Percentiles rank a stretch among this genome's conserved stretches.
phyloP scores from a whole-genome alignment of 2,113 vertebrate genomes.

The human region GRCh38 chr3:66776001-66776500 shows the following conservation, averaged over 20 bases:
- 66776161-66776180: not conserved
- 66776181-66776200: not conserved
- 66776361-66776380: not conserved
- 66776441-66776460: fast-evolving
- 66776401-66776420: not conserved
- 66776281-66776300: not conserved
- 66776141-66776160: not conserved
- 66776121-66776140: not conserved
- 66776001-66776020: not conserved
- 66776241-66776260: not conserved
- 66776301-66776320: not conserved
- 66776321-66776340: not conserved
- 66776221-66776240: not conserved
- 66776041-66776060: not conserved
- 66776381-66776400: not conserved
- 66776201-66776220: not conserved
- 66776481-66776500: not conserved
- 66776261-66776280: not conserved
- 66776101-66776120: not conserved
- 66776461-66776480: not conserved
- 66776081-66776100: not conserved
- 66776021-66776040: not conserved
- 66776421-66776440: not conserved
- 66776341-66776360: not conserved
- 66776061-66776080: not conserved